Evolutionary conservation across 2,113 vertebrate genomes (phyloP), one percentile per base, ranked within the genome.

Genomic region (Zeus faber): DNA sequence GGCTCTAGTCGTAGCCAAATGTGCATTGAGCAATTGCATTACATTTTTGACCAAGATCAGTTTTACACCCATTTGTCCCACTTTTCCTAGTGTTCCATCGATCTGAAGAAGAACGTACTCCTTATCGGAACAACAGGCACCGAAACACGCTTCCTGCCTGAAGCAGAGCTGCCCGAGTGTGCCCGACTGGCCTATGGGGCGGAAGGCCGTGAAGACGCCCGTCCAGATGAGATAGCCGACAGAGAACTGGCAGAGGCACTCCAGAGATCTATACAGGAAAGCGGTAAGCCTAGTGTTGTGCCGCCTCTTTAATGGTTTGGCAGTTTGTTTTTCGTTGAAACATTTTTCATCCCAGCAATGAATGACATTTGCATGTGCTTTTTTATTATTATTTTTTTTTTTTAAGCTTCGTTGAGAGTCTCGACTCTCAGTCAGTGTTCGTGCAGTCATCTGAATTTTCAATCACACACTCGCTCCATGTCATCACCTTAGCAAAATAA

Each of bases 71-170:
- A n/a, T n/a, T n/a, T n/a, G n/a, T n/a, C n/a, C n/a, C n/a, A n/a
- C n/a, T 50, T 1, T 22, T 33, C 51, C 56, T 53, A 99, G 97
- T 99, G 97, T 73, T 92, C 96, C 0, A 99, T 99, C 7, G 96
- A 99, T 84, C 90, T 99, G 82, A 98, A 98, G 91, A 98, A 94
- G 84, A 97, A 89, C 0, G 85, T 95, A 0, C 91, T 99, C 0
- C 89, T 99, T 56, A 98, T 99, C 0, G 93, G 95, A 83, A 98
- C 97, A 0, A 98, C 97, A 0, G 95, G 95, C 60, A 93, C 96
- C 0, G 94, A 98, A 81, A 99, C 97, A 1, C 85, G 87, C 13
- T 99, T 99, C 76, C 88, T 99, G 55, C 92, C 95, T 0, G 97
- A 99, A 74, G 92, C 93, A 0, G 96, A 99, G 80, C 87, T 99